phyloP scores from a whole-genome alignment of 2,797 vertebrate genomes.

The Lagorchestes hirsutus region DNA sequence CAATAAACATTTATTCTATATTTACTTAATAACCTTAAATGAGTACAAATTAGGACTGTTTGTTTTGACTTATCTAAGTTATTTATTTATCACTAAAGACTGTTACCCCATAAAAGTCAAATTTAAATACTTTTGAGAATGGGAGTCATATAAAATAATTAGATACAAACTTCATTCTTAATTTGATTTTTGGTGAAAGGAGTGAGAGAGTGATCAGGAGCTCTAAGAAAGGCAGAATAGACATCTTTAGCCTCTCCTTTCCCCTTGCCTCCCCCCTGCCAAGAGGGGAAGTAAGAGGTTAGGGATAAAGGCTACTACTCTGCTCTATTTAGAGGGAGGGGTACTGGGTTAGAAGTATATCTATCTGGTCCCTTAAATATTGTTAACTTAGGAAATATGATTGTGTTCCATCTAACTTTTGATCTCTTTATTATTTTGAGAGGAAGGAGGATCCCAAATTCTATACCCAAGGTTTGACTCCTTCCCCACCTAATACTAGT shows the following conservation, averaged over 20 bases:
- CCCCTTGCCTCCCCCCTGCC: neutral
- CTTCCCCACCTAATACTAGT: neutral
- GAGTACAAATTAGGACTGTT: neutral
- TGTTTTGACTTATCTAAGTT: neutral
- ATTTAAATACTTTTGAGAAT: neutral
- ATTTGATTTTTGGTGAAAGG: neutral
- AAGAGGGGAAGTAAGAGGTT: neutral
- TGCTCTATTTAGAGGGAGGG: neutral
- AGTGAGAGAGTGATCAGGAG: neutral
- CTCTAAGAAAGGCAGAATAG: neutral
- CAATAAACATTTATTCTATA: neutral
- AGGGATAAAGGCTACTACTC: neutral
- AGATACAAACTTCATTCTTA: neutral
- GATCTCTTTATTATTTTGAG: neutral
- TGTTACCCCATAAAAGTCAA: neutral
- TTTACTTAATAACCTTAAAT: neutral
- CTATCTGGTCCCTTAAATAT: neutral
- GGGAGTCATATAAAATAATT: neutral
- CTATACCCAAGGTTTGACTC: too few species aligned
- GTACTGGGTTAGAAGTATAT: neutral
- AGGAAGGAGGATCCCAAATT: neutral
- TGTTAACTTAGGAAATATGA: too few species aligned
- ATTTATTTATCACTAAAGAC: neutral
- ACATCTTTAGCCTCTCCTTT: neutral
- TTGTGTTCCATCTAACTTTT: neutral